Evolutionary conservation across 2,888 invertebrate genomes (phyloP).

Genomic region (Heliconius charithonia): DNA sequence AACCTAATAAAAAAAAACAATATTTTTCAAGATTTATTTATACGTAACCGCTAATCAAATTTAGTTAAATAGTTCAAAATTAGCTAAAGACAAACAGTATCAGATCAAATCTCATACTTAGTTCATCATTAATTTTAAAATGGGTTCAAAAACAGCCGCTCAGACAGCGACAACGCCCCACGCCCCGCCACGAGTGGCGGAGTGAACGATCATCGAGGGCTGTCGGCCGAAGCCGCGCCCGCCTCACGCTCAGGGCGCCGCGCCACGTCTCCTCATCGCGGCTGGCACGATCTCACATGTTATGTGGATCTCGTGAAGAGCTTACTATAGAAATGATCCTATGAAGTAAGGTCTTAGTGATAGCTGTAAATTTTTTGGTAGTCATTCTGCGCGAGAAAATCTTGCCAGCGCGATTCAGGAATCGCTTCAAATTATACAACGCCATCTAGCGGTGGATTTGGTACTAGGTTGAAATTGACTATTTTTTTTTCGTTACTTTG

Average conservation of each 20-base stretch:
- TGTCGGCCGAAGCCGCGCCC: constrained; percentile 33
- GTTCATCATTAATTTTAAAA: too few species aligned
- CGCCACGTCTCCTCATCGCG: constrained; percentile 58
- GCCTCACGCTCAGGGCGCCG: constrained; percentile 39
- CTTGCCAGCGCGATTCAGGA: neutral
- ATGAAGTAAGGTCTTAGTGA: constrained; percentile 54
- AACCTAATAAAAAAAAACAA: too few species aligned
- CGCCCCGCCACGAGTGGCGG: constrained; percentile 45
- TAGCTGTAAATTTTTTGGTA: neutral
- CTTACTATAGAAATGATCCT: constrained; percentile 61
- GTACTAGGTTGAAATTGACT: neutral
- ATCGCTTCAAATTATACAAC: neutral
- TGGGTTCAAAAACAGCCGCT: constrained; percentile 42
- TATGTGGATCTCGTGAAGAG: constrained; percentile 58
- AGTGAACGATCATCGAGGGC: constrained; percentile 61
- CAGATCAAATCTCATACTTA: too few species aligned
- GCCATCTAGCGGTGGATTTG: constrained; percentile 3
- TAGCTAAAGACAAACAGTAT: too few species aligned
- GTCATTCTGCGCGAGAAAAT: neutral
- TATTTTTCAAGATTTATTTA: too few species aligned
- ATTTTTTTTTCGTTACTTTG: neutral
- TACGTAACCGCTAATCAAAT: too few species aligned
- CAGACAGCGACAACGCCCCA: constrained; percentile 56
- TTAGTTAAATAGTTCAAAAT: too few species aligned
- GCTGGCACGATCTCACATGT: constrained; percentile 53